Evolutionary conservation across 2,888 invertebrate species (phyloP).

Genomic region (Epinotia ramella): DNA sequence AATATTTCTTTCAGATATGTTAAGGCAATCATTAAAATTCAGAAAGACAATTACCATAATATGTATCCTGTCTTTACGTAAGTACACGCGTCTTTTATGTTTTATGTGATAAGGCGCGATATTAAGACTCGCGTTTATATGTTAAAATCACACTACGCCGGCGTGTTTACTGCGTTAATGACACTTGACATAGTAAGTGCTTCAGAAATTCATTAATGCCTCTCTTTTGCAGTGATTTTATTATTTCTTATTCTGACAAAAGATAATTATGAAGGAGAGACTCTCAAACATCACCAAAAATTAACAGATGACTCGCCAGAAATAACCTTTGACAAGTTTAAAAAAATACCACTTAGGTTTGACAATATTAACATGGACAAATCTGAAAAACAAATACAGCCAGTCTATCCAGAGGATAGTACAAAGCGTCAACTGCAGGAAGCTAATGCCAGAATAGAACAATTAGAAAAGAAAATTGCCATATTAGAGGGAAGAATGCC

Average conservation of each 20-base stretch:
- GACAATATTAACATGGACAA: slow-evolving; percentile 52
- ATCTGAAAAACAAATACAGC: slow-evolving; percentile 59
- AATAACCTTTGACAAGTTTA: slow-evolving; percentile 64
- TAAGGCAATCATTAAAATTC: slow-evolving; percentile 76
- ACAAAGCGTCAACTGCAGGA: slow-evolving; percentile 83
- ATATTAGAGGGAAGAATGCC: slow-evolving; percentile 90
- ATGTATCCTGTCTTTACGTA: slow-evolving; percentile 69
- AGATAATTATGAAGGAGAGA: slow-evolving; percentile 56
- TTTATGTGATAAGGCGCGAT: not conserved
- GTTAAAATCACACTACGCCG: not conserved
- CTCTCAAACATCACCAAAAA: slow-evolving; percentile 59
- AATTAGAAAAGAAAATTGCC: slow-evolving; percentile 89
- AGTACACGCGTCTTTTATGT: slow-evolving; percentile 55
- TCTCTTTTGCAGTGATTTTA: slow-evolving; percentile 67
- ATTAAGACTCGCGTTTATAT: not conserved
- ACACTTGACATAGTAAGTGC: not conserved
- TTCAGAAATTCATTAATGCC: not conserved
- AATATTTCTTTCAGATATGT: slow-evolving; percentile 71
- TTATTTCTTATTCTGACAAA: slow-evolving; percentile 68
- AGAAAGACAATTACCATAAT: slow-evolving; percentile 74
- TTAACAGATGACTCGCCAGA: slow-evolving; percentile 56
- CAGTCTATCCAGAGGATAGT: slow-evolving; percentile 55
- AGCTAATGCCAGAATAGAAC: slow-evolving; percentile 87
- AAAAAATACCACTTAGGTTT: slow-evolving; percentile 61
- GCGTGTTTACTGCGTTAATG: not conserved